Evolutionary conservation across 2,888 invertebrate species (phyloP).

Genomic region (Philaethria dido): DNA sequence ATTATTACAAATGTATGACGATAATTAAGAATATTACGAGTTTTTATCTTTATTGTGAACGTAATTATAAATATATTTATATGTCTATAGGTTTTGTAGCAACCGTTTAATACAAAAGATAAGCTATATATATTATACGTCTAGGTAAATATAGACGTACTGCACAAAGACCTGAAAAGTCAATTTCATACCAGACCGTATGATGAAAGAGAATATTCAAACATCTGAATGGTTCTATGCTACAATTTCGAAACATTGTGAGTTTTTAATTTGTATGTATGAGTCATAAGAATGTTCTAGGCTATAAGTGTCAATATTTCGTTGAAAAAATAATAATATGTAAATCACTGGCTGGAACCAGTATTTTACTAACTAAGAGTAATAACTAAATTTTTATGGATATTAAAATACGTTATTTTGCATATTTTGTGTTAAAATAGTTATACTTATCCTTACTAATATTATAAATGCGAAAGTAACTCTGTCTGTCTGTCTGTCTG

Average conservation of each 20-base stretch:
- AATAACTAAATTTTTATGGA: background rate
- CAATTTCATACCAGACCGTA: background rate
- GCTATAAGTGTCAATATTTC: background rate
- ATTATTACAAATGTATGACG: background rate
- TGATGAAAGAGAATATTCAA: conserved; percentile 6
- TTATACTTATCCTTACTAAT: too few relatives aligned
- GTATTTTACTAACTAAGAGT: background rate
- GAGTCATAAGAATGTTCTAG: background rate
- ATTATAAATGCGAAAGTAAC: too few relatives aligned
- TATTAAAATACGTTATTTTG: background rate
- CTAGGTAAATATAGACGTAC: background rate
- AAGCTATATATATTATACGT: background rate
- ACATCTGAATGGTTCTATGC: background rate
- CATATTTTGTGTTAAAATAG: too few relatives aligned
- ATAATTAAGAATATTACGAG: background rate
- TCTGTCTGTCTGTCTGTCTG: too few relatives aligned
- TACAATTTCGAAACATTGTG: background rate
- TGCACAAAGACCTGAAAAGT: conserved; percentile 7
- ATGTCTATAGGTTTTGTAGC: background rate
- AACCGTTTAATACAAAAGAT: background rate
- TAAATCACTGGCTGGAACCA: background rate
- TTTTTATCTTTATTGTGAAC: background rate
- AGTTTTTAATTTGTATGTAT: background rate
- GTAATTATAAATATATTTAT: background rate
- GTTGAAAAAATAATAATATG: background rate